Evolutionary conservation across 2,888 invertebrate species (phyloP), one percentile per base, ranked within the genome.

Genomic region (Mythimna ferrago): DNA sequence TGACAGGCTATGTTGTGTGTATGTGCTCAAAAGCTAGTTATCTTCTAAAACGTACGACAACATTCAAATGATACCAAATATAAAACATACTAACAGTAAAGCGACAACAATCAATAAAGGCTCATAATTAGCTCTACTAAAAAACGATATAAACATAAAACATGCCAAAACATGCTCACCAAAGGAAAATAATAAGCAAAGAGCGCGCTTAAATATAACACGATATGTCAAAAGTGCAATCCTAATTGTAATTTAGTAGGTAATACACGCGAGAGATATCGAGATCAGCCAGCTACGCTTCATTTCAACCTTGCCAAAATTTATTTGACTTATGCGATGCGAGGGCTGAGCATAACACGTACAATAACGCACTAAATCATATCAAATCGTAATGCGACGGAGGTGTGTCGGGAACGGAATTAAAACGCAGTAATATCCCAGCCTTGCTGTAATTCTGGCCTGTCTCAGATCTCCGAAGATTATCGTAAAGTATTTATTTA

Each of bases 401-500:
- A 92, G 95, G 95, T 93, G 96, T 94, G 95, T 89, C 92, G 87
- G 86, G 88, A 85, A 89, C 91, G 88, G 93, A 95, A 95, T 96
- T 96, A 96, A 96, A 96, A 95, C 92, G 95, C 95, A 95, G 94
- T 96, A 96, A 95, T 95, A 95, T 94, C 90, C 92, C 89, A 90
- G 84, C 89, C 90, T 89, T 88, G 92, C 92, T 88, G 92, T 95
- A 95, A 94, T 94, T 91, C 94, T 91, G 93, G 92, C 92, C 94
- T 95, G 95, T 94, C 95, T 93, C 93, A 90, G 94, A 95, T 94
- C 93, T 90, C 86, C 80, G 88, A 86, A 94, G 95, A 96, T 96
- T 94, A 95, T 94, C 94, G 92, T 93, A 94, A 94, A 95, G 93
- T 95, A 95, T 95, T 96, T 96, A 96, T 96, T 95, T 96, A 94